These are phyloP conservation scores for Irena cyanogastra DNA, from an alignment of 2,113 vertebrate genomes.

Conservation along the genomic window DNA sequence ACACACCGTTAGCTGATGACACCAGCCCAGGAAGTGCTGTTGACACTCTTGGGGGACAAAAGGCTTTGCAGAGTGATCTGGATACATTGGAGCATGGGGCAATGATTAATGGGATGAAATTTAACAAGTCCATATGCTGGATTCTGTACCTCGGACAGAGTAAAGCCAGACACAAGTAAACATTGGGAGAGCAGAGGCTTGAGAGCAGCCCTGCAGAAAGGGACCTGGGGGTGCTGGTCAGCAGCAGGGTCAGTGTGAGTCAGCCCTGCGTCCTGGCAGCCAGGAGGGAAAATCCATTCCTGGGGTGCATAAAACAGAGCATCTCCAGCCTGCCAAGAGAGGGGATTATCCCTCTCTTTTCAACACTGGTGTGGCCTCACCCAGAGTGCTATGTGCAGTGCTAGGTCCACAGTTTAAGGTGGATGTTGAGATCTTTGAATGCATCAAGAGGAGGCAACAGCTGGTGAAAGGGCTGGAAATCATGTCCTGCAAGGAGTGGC, in stretches of 20 bases:
- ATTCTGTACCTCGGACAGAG: neutral
- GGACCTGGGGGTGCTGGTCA: neutral
- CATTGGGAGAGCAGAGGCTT: neutral
- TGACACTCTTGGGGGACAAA: neutral
- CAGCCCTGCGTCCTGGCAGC: neutral
- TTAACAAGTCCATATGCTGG: neutral
- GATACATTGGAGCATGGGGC: neutral
- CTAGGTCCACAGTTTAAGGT: neutral
- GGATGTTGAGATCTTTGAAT: neutral
- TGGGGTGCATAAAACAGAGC: neutral
- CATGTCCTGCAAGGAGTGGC: neutral
- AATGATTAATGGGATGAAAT: neutral
- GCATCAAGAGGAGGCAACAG: neutral
- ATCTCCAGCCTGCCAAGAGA: neutral
- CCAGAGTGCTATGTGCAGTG: neutral
- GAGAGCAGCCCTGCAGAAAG: neutral
- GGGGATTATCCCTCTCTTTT: accelerated
- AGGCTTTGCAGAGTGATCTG: neutral
- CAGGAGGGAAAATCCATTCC: neutral
- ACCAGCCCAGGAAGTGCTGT: neutral
- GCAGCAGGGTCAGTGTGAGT: neutral
- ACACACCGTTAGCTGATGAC: neutral
- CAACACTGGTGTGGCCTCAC: accelerated
- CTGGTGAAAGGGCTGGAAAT: neutral
- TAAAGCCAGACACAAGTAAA: neutral